Conservation (phyloP, 2,797 vertebrate species). For the Trachops cirrhosus region DNA sequence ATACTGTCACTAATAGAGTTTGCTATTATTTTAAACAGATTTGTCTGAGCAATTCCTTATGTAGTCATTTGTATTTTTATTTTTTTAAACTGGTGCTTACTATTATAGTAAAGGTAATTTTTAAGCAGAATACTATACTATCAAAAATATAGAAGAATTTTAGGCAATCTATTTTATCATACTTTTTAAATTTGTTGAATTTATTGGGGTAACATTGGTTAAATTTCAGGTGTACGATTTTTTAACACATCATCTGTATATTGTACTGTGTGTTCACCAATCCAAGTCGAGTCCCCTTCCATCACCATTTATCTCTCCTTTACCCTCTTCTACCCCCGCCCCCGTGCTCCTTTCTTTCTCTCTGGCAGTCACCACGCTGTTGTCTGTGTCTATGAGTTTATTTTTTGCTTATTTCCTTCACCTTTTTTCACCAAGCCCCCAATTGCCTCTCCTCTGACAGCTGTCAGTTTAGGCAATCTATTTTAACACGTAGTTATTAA, state of each 20-base stretch:
- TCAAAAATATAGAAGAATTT: constrained; percentile 21
- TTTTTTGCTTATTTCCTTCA: background rate
- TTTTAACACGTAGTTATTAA: background rate
- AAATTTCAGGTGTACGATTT: background rate
- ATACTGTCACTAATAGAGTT: constrained; percentile 65
- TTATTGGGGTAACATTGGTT: background rate
- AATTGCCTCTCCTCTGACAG: background rate
- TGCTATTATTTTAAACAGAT: constrained; percentile 58
- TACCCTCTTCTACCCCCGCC: background rate
- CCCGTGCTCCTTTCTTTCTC: background rate
- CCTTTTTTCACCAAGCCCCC: background rate
- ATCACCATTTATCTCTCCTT: background rate
- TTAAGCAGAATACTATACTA: background rate
- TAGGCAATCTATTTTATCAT: background rate
- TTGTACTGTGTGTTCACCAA: background rate
- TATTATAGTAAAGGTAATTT: background rate
- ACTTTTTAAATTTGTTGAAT: background rate
- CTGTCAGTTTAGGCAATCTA: background rate
- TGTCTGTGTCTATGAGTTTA: background rate
- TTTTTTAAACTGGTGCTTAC: constrained; percentile 23
- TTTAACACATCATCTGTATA: background rate
- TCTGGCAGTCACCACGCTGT: background rate
- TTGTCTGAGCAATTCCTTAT: constrained; percentile 49
- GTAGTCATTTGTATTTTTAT: background rate
- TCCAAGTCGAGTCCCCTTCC: background rate